Conservation (phyloP, 2,113 vertebrate genomes). For the Donacobius atricapilla region DNA sequence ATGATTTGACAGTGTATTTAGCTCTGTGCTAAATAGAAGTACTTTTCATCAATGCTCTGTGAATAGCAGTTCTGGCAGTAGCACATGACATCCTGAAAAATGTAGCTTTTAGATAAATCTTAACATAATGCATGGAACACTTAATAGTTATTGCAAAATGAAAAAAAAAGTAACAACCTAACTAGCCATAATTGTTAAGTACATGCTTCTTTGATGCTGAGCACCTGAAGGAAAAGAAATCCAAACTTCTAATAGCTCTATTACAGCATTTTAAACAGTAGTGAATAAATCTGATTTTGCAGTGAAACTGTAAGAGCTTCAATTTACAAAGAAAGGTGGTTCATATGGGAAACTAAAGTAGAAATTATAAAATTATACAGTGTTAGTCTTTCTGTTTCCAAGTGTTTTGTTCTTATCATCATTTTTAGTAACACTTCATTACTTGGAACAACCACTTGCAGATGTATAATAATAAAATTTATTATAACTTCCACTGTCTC, state of each 20-base stretch:
- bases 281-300: not conserved
- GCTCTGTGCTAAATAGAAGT: not conserved
- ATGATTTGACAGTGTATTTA: not conserved
- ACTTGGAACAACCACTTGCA: not conserved
- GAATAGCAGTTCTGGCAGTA: not conserved
- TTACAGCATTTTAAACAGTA: not conserved
- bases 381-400: not conserved
- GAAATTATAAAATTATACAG: not conserved
- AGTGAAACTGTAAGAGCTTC: not conserved
- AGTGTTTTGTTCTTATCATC: not conserved
- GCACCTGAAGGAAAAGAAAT: not conserved
- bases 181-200: not conserved
- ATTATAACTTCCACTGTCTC: not conserved
- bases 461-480: not conserved
- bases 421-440: not conserved
- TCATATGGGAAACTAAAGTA: not conserved
- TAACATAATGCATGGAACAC: not conserved
- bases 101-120: not conserved
- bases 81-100: not conserved
- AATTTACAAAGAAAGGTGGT: not conserved
- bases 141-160: not conserved
- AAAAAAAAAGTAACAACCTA: not conserved
- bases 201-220: not conserved
- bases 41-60: not conserved
- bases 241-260: not conserved